Evolutionary conservation across 92 coral and sea anemone genomes (phyloP), one percentile per base, ranked within the genome.

Genomic region (Isaurus tuberculatus): DNA sequence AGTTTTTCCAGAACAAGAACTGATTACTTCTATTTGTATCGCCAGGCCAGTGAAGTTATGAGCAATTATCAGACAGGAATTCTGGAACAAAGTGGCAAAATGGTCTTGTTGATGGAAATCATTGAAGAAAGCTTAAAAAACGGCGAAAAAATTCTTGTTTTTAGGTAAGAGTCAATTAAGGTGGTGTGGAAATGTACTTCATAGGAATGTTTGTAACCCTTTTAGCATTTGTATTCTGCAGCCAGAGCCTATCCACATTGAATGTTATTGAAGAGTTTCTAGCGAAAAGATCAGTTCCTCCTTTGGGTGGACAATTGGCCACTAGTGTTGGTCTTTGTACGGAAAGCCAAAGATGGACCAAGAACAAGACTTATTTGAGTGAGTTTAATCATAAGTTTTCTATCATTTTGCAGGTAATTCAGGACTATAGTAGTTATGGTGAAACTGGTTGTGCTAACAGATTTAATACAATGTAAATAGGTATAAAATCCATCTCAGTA

Each of bases 231-330:
- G 31, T 75, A 31, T 15, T 17, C 81, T 86, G 22, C 73, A 96
- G 99, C 79, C 99, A 96, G 89, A 96, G 99, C 83, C 81, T 96
- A 40, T 92, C 99, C 25, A 96, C 99, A 9, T 72, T 96, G 83
- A 86, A 94, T 68, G 83, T 92, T 42, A 96, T 96, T 33, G 99
- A 96, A 83, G 99, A 90, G 83, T 96, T 94, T 70, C 90, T 96
- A 22, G 65, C 89, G 19, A 91, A 88, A 75, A 86, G 91, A 65
- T 91, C 89, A 64, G 85, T 94, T 17, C 98, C 98, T 20, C 90
- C 83, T 29, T 87, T 79, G 36, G 98, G 95, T 53, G 95, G 93
- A 14, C 92, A 94, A 17, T 75, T 73, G 67, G 55, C 88, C 60
- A n/a, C n/a, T n/a, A 71, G 75, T n/a, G 20, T 31, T 77, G 69